Percentiles rank a stretch among this genome's conserved stretches.
phyloP scores from a whole-genome alignment of 1,140 invertebrate genomes.

The Brevipalpus yothersi region DNA sequence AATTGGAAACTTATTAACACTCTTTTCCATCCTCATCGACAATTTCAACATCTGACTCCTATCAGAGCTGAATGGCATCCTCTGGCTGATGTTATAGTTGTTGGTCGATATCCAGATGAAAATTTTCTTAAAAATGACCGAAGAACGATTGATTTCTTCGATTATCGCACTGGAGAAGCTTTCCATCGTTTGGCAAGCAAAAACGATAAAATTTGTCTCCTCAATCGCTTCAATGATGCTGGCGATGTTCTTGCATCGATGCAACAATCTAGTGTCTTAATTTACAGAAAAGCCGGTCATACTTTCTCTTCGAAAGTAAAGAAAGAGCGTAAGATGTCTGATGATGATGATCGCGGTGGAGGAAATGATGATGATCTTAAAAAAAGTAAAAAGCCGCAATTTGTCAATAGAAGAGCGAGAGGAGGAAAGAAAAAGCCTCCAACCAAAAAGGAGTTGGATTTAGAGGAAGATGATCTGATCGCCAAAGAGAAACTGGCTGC shows the following conservation, averaged over 20 bases:
- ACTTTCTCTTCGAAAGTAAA: not conserved
- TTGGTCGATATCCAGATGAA: conserved; percentile 20
- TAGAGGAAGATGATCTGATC: not conserved
- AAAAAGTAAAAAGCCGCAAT: not conserved
- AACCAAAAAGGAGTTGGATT: not conserved
- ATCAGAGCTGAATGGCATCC: conserved; percentile 23
- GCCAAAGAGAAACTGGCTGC: not conserved
- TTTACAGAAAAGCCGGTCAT: not conserved
- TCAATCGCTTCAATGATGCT: not conserved
- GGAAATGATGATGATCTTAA: not conserved
- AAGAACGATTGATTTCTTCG: not conserved
- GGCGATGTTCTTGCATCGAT: not conserved
- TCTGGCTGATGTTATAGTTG: conserved; percentile 19
- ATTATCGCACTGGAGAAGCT: not conserved
- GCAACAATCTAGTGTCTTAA: not conserved
- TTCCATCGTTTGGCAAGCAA: not conserved
- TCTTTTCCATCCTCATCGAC: conserved; percentile 20
- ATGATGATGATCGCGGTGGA: not conserved
- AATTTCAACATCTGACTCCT: conserved; percentile 21
- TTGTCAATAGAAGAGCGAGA: not conserved
- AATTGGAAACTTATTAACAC: conserved; percentile 16
- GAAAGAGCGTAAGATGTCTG: not conserved
- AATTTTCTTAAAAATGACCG: not conserved
- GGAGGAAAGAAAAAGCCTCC: not conserved
- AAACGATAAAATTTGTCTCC: not conserved